These are phyloP conservation scores for Columba livia DNA, from an alignment of 2,113 vertebrate species.

Conservation along the genomic window DNA sequence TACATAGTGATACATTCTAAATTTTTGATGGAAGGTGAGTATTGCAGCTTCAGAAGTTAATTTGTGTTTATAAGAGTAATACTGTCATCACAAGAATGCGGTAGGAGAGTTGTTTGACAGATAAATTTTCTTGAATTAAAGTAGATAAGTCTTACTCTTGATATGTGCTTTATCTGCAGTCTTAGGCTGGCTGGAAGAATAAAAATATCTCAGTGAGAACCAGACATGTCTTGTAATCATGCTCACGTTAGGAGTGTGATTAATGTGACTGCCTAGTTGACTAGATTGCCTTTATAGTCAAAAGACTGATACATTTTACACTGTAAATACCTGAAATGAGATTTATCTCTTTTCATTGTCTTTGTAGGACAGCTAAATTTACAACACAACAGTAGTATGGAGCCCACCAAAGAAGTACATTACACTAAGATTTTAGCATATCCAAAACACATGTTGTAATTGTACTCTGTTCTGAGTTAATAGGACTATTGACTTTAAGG, in stretches of 20 bases:
- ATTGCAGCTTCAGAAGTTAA: not conserved
- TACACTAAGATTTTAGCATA: not conserved
- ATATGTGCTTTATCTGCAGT: not conserved
- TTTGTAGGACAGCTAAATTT: not conserved
- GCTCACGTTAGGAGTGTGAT: not conserved
- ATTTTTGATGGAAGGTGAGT: not conserved
- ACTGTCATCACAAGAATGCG: not conserved
- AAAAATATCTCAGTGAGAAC: not conserved
- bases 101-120: not conserved
- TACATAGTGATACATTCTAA: not conserved
- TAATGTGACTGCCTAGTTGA: not conserved
- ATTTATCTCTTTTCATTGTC: not conserved
- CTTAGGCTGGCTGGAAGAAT: not conserved
- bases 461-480: not conserved
- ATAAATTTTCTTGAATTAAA: not conserved
- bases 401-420: not conserved
- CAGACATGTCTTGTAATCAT: not conserved
- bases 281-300: not conserved
- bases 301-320: not conserved
- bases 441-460: not conserved
- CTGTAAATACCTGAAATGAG: not conserved
- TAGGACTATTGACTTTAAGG: not conserved
- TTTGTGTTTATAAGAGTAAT: not conserved
- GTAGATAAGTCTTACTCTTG: not conserved
- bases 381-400: not conserved